Conservation (phyloP, 1,140 invertebrate species). For the Ceratina calcarata region DNA sequence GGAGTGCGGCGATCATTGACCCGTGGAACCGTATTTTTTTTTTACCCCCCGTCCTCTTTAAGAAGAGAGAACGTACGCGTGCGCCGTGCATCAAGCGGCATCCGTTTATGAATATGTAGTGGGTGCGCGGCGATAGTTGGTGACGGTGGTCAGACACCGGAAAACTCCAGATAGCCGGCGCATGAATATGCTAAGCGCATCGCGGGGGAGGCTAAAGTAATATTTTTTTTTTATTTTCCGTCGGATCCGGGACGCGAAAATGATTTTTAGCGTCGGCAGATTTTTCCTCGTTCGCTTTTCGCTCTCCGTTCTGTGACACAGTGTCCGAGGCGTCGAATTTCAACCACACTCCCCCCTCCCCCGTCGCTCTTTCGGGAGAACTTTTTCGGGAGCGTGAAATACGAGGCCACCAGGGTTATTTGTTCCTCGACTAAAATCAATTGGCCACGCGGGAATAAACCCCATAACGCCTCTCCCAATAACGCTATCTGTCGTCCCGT, state of each 20-base stretch:
- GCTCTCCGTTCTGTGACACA: slow-evolving; percentile 8
- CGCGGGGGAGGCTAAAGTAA: slow-evolving; percentile 49
- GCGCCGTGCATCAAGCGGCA: slow-evolving; percentile 36
- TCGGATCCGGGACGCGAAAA: background rate
- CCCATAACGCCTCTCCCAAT: background rate
- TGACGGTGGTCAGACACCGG: slow-evolving; percentile 69
- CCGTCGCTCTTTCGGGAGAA: background rate
- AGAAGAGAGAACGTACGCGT: background rate
- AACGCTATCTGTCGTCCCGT: background rate
- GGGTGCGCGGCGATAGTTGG: slow-evolving; percentile 5
- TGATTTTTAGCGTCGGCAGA: slow-evolving; percentile 17
- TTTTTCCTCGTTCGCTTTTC: slow-evolving; percentile 11
- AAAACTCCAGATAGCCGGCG: slow-evolving; percentile 65
- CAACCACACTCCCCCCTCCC: too few relatives aligned
- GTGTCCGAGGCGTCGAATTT: slow-evolving; percentile 7
- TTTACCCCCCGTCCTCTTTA: slow-evolving; percentile 26
- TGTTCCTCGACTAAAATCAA: background rate
- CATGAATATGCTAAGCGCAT: slow-evolving; percentile 71
- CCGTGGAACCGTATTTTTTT: background rate
- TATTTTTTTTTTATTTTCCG: slow-evolving; percentile 50
- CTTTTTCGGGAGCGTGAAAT: background rate
- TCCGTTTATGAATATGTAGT: slow-evolving; percentile 71
- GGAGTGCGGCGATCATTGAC: background rate
- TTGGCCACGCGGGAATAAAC: background rate
- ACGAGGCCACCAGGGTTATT: background rate